phyloP scores from a whole-genome alignment of 1,140 invertebrate species.

The Ceratitis capitata region DNA sequence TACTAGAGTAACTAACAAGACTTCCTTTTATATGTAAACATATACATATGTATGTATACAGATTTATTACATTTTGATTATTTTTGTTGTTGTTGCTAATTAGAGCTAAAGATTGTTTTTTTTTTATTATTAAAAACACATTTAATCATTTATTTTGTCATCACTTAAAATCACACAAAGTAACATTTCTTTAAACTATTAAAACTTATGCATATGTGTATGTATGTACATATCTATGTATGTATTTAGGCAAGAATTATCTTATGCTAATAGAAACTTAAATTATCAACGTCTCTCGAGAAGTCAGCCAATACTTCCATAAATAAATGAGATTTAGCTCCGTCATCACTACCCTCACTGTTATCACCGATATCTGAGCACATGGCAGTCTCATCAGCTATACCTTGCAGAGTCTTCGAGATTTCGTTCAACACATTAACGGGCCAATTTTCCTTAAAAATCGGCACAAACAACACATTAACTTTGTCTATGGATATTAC shows the following conservation, averaged over 20 bases:
- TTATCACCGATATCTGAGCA: neutral
- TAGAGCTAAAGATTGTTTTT: too few species aligned
- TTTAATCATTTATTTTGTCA: conserved; percentile 40
- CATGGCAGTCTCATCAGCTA: conserved; percentile 44
- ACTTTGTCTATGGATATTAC: conserved; percentile 50
- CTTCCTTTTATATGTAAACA: too few species aligned
- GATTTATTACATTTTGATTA: too few species aligned
- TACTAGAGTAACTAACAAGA: too few species aligned
- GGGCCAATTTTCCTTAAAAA: conserved; percentile 58
- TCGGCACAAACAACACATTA: conserved; percentile 52
- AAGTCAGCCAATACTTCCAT: conserved; percentile 63
- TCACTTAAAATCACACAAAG: conserved; percentile 20
- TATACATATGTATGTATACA: too few species aligned
- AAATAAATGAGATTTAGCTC: conserved; percentile 57
- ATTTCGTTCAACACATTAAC: conserved; percentile 48
- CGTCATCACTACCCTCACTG: conserved; percentile 10
- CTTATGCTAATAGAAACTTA: conserved; percentile 44
- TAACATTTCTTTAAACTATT: conserved; percentile 17
- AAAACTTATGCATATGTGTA: too few species aligned
- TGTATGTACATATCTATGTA: too few species aligned
- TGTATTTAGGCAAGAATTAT: conserved; percentile 41
- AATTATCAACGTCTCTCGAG: conserved; percentile 57
- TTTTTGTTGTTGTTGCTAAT: too few species aligned
- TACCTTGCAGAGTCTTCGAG: conserved; percentile 50
- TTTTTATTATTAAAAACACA: too few species aligned